Conservation (phyloP, 35 echinoderm and acorn worm species). For the Amphiura filiformis region DNA sequence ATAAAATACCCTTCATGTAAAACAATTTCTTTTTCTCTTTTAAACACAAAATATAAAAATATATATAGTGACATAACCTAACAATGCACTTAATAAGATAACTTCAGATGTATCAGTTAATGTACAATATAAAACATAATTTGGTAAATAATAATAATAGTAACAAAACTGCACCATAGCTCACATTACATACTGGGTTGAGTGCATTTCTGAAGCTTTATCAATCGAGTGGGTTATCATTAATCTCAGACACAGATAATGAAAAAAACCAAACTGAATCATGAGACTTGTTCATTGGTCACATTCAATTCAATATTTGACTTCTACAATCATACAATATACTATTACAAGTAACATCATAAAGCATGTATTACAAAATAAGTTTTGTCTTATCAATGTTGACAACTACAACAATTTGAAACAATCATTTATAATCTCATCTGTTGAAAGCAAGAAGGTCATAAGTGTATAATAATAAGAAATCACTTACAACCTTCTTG, state of each 20-base stretch:
- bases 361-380: no score
- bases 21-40: neutral
- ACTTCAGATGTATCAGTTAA: neutral
- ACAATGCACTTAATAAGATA: neutral
- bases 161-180: neutral
- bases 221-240: neutral
- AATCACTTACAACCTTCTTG: no score
- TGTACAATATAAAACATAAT: neutral
- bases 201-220: neutral
- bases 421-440: no score
- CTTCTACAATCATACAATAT: no score
- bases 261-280: neutral
- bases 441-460: no score
- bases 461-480: no score
- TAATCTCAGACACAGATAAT: neutral
- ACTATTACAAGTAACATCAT: no score
- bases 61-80: neutral
- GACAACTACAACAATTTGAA: no score
- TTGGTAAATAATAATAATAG: neutral
- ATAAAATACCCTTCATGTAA: neutral
- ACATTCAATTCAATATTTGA: neutral
- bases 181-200: neutral
- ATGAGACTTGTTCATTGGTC: neutral
- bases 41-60: neutral
- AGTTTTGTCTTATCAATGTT: no score